Base-by-base conservation (phyloP, 2,888 invertebrate genomes). In the Lycaena phlaeas region DNA sequence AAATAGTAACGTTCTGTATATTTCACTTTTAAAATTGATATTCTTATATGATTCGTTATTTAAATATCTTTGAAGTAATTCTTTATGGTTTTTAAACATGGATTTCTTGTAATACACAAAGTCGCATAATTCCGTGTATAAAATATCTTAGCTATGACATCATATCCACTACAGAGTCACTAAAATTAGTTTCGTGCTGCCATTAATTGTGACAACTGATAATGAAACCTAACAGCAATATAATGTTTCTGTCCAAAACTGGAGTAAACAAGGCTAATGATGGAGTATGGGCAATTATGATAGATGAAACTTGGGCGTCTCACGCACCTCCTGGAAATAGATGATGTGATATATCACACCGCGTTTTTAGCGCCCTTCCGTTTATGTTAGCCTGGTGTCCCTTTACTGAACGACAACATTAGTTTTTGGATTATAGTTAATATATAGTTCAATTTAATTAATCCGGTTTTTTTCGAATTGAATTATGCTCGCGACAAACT, bases 231-330 rank as follows among this genome's bases (percentile, higher is more conserved):
- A 81, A 84, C 77, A 81, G 81, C 81, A 78, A 72, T 76, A 54
- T 63, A 64, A 59, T 84, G 82, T 84, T 70, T 64, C 62, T 78
- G 82, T 82, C 82, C 64, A 51, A 55, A 54, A 51, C 54, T 57
- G 58, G 63, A 68, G 70, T 63, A 77, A 79, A 84, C 79, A 78
- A 48, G 47, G 61, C 70, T 81, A 77, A 82, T 84, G 82, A 84
- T 79, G 63, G 79, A 82, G 64, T 63, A 68, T 68, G 62, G 59
- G 50, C 56, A 58, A 75, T 71, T 68, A 79, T 79, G 84, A 84
- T 84, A 76, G 81, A 84, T 84, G 81, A 70, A 69, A 71, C 69
- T 68, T 61, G 64, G 68, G 69, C 73, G 70, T 71, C 72, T 61
- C 52, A 75, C 77, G 73, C 77, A 75, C 42, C 47, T 43, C 30